Conservation (phyloP, 1,140 invertebrate genomes). For the Trachymyrmex septentrionalis region DNA sequence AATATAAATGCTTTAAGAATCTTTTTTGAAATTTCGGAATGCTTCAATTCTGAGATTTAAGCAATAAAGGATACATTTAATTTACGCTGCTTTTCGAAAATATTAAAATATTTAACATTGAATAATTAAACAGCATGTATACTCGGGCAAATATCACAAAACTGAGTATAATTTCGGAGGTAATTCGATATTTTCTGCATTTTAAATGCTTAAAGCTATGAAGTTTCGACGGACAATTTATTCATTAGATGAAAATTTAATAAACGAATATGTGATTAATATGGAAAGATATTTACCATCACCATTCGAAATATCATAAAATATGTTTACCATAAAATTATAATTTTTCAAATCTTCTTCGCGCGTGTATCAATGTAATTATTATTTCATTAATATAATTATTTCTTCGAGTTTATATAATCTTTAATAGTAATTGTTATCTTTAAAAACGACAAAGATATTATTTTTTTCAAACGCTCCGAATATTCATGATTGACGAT, state of each 20-base stretch:
- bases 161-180: not conserved
- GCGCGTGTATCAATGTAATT: not conserved
- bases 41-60: not conserved
- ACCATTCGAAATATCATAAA: not conserved
- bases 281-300: not conserved
- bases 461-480: not conserved
- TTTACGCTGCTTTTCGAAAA: not conserved
- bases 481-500: slow-evolving; percentile 13
- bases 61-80: not conserved
- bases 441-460: not conserved
- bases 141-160: not conserved
- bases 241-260: slow-evolving; percentile 21
- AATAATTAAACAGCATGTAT: not conserved
- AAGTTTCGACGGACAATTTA: not conserved
- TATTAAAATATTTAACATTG: not conserved
- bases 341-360: not conserved
- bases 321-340: not conserved
- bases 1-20: not conserved
- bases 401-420: not conserved
- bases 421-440: not conserved
- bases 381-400: not conserved
- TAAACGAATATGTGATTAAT: not conserved
- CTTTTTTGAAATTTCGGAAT: not conserved
- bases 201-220: not conserved
- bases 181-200: not conserved